Base-by-base conservation (phyloP, 2,888 invertebrate genomes). In the Lydus trimaculatus region DNA sequence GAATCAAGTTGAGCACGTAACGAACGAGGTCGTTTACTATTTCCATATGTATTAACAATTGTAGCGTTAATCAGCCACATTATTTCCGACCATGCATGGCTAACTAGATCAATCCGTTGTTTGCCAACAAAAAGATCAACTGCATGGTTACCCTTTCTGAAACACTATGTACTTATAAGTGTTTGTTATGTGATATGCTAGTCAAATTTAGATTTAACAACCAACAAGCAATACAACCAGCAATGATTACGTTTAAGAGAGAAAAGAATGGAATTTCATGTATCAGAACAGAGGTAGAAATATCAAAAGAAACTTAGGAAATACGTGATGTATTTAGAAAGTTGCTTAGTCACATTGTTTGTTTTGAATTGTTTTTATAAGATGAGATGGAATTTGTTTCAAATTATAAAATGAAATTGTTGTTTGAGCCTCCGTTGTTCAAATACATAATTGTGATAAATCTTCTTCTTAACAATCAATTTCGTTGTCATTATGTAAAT, bases 51-150 rank as follows among this genome's bases (percentile, higher is more conserved):
- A 71, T 65, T 69, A 70, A 71, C 64, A 63, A 71, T 71, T 66
- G 72, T 64, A 48, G 71, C 69, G 67, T 63, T 73, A 73, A 73
- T 75, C 71, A 72, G 67, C 63, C 69, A 66, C 64, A 73, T 73
- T 74, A 73, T 73, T 72, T 75, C 64, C 65, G 61, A 65, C 69
- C 64, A 67, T 63, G 66, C 71, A 64, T 59, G 63, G 52, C 58
- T 64, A 68, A 69, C 64, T 59, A 56, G 52, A 64, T 70, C 69
- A 70, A 68, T 70, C 58, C 58, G 58, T 63, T 65, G 65, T 70
- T 70, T 71, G 63, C 68, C 61, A 33, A 66, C 64, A 43, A 58
- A n/a, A 4, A 56, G 28, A 56, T 2, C 56, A 56, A 56, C 56
- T 28, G n/a, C n/a, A n/a, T n/a, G n/a, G 28, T 65, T 52, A 61